A percentile compares a stretch with the other conserved stretches of the same genome.
Evolutionary conservation across 2,888 invertebrate species (phyloP).

Genomic region (Lasioglossum villosulum): DNA sequence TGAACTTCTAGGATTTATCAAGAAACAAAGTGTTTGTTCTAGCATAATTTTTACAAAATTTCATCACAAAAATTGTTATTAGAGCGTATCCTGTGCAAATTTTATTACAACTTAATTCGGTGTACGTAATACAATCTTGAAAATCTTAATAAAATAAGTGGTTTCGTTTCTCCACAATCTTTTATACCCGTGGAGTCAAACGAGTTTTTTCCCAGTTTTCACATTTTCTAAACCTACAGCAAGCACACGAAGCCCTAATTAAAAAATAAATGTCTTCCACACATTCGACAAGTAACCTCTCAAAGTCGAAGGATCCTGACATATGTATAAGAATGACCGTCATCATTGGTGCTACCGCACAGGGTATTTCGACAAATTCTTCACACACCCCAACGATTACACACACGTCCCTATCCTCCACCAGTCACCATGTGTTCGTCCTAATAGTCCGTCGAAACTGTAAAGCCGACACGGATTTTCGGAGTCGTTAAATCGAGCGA

Average conservation of each 20-base stretch:
- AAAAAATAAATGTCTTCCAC: background rate
- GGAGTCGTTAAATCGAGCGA: conserved; percentile 73
- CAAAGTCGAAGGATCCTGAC: background rate
- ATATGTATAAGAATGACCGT: background rate
- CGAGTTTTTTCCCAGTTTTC: background rate
- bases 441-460: conserved; percentile 47
- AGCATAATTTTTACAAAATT: background rate
- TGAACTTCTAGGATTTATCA: background rate
- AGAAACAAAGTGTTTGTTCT: background rate
- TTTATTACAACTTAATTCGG: too few relatives aligned
- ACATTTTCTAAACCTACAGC: background rate
- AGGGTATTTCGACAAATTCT: background rate
- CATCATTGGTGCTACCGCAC: background rate
- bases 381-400: background rate
- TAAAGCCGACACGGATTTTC: conserved; percentile 33
- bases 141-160: too few relatives aligned
- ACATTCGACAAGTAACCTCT: background rate
- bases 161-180: too few relatives aligned
- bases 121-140: too few relatives aligned
- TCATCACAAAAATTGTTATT: too few relatives aligned
- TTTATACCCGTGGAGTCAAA: too few relatives aligned
- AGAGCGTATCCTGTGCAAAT: too few relatives aligned
- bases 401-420: background rate
- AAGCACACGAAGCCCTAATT: background rate
- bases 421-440: conserved; percentile 53